Conservation (phyloP, 2,888 invertebrate species). For the Dexiosoma caninum region DNA sequence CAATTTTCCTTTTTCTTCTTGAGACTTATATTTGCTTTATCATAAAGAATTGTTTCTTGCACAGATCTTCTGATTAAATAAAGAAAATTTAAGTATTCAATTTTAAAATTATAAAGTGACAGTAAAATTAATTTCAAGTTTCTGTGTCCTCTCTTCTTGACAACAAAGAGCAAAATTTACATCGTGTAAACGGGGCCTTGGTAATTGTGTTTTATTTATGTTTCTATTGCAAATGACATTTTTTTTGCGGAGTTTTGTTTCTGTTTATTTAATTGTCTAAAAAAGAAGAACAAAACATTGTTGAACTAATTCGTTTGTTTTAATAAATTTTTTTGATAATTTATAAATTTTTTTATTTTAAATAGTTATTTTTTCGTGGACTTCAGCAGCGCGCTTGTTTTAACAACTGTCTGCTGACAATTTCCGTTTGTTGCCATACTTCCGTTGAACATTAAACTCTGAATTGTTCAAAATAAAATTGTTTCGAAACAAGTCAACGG, state of each 20-base stretch:
- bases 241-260: slow-evolving; percentile 22
- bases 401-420: slow-evolving; percentile 54
- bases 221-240: not conserved
- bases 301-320: slow-evolving; percentile 47
- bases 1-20: too few relatives aligned
- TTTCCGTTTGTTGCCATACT: slow-evolving; percentile 56
- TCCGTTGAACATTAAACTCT: slow-evolving; percentile 57
- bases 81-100: too few relatives aligned
- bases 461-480: slow-evolving; percentile 47
- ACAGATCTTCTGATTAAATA: too few relatives aligned
- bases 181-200: too few relatives aligned
- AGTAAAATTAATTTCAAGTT: too few relatives aligned
- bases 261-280: slow-evolving; percentile 5
- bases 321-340: not conserved
- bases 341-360: not conserved
- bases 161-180: too few relatives aligned
- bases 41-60: too few relatives aligned
- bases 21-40: too few relatives aligned
- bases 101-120: too few relatives aligned
- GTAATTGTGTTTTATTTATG: too few relatives aligned
- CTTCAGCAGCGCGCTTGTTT: not conserved
- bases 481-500: slow-evolving; percentile 34
- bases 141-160: too few relatives aligned
- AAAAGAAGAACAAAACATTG: slow-evolving; percentile 29
- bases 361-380: not conserved